Evolutionary conservation across 2,113 vertebrate species (phyloP).

Genomic region (Onychorhynchus coronatus): DNA sequence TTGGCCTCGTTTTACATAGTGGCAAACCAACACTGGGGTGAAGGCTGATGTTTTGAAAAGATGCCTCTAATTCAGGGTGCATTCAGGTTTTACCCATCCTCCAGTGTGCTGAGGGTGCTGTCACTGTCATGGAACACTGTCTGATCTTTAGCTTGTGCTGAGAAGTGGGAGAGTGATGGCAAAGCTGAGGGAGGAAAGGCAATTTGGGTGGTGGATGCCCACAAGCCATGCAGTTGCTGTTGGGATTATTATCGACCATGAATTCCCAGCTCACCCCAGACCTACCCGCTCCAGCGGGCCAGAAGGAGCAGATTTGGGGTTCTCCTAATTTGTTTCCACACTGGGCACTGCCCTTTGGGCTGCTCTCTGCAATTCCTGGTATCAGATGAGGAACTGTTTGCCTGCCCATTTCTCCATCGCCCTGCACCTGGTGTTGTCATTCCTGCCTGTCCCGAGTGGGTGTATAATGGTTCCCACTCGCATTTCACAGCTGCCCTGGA

Average conservation of each 20-base stretch:
- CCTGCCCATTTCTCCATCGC: neutral
- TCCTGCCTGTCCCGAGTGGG: neutral
- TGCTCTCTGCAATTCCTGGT: neutral
- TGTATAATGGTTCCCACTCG: neutral
- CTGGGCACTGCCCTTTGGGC: neutral
- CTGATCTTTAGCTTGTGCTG: neutral
- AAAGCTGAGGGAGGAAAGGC: neutral
- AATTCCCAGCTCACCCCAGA: neutral
- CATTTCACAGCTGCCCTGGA: neutral
- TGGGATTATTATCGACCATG: neutral
- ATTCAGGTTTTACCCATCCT: neutral
- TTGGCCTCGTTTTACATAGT: neutral
- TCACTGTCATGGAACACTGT: neutral
- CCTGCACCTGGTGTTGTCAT: conserved; percentile 25
- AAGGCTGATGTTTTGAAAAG: neutral
- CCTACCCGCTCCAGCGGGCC: neutral
- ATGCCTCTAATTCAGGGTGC: neutral
- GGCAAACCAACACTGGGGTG: neutral
- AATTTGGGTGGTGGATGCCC: neutral
- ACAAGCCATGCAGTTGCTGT: accelerated
- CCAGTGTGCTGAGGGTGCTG: accelerated
- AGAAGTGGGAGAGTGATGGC: neutral
- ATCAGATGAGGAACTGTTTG: neutral
- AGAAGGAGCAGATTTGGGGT: neutral
- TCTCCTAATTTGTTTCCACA: neutral